Percentiles rank a stretch among this genome's conserved stretches.
These are phyloP conservation scores for Diplogasteroides magnus DNA, from an alignment of 1,140 invertebrate genomes.

Conservation along the genomic window DNA sequence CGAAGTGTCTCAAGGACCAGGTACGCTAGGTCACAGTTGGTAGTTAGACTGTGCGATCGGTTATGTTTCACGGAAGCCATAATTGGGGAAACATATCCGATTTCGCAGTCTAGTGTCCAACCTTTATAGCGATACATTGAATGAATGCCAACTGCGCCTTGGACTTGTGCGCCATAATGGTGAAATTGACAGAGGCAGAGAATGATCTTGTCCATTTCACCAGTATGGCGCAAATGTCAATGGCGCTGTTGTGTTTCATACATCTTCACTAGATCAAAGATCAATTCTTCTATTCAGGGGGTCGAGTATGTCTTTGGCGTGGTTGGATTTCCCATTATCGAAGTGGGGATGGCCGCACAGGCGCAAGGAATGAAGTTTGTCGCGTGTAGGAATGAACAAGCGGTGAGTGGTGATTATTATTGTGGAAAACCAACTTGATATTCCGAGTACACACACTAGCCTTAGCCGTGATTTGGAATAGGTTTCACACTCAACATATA, in stretches of 20 bases:
- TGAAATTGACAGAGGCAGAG: no score
- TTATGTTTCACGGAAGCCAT: no score
- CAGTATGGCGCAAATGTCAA: no score
- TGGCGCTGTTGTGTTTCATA: no score
- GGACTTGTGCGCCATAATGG: background rate
- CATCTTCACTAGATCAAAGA: background rate
- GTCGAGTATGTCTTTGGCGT: constrained; percentile 91
- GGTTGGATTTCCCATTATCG: constrained; percentile 87
- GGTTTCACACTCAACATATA: no score
- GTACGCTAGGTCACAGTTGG: no score
- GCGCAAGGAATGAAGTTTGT: constrained; percentile 80
- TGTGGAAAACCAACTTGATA: background rate
- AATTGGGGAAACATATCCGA: no score
- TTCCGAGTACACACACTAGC: background rate
- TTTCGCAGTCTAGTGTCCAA: background rate
- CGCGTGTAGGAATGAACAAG: constrained; percentile 92
- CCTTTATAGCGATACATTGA: background rate
- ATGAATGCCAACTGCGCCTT: background rate
- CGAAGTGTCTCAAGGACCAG: background rate
- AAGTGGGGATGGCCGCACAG: constrained; percentile 80
- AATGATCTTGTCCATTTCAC: no score
- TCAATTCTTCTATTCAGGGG: constrained; percentile 63
- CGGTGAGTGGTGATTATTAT: constrained; percentile 60
- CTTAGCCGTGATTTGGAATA: background rate
- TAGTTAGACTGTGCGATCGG: no score